Base-by-base conservation (phyloP, 2,888 invertebrate species). In the Cepaea hortensis region DNA sequence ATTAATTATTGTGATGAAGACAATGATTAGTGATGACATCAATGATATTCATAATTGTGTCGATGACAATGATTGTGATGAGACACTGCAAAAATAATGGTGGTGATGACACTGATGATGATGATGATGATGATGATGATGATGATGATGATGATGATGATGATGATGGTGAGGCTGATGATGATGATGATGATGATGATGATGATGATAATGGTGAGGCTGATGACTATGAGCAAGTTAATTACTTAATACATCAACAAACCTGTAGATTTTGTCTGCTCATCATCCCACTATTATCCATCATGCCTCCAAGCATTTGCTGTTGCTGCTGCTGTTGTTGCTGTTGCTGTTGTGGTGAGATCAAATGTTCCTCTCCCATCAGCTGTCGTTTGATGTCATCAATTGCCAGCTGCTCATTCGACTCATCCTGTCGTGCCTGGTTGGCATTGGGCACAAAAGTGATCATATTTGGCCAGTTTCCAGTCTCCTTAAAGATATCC, bases 381-480 rank as follows among this genome's bases (percentile, higher is more conserved):
- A 98, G 95, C 91, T 97, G 97, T 94, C 97, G 97, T 93, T 97
- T 97, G 93, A 98, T 98, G 80, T 97, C 97, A 93, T 96, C 97
- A 89, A 98, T 98, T 89, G 97, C 97, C 95, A 96, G 96, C 93
- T 96, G 96, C 93, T 97, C 97, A 92, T 96, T 91, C 80, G 87
- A 85, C 79, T 15, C 72, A n/a, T 77, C 68, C 11, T 65, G 77
- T 4, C 70, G 46, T 50, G 83, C 62, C 9, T 84, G 83, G 81
- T 81, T 82, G 85, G 85, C 85, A 23, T 89, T 90, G 35, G 90
- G 89, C n/a, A 92, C 85, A 61, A 92, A 85, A 35, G 88, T 90
- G 81, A 92, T 92, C 46, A 92, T 88, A 50, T 92, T 92, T 13
- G 88, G 85, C 62, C 91, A 86, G 20, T 90, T 88, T 76, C 91